A percentile compares a stretch with the other conserved stretches of the same genome.
Conservation (phyloP, 2,888 invertebrate genomes). For the Megalurothrips usitatus region DNA sequence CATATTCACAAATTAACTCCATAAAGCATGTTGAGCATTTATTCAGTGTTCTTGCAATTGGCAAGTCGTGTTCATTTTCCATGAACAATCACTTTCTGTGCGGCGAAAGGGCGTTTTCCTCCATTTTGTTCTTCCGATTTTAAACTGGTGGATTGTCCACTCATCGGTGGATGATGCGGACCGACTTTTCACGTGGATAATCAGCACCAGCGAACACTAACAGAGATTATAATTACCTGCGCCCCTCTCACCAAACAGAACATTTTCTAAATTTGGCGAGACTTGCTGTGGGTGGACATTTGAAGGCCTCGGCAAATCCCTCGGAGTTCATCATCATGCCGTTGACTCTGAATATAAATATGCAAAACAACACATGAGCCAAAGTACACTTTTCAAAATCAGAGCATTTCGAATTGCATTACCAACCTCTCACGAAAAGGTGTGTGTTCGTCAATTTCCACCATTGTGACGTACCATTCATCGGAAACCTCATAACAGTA, state of each 20-base stretch:
- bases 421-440: constrained; percentile 51
- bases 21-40: too few relatives aligned
- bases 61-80: too few relatives aligned
- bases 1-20: too few relatives aligned
- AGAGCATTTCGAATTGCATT: background rate
- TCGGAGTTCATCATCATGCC: constrained; percentile 53
- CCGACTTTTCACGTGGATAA: too few relatives aligned
- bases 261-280: constrained; percentile 8
- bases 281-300: constrained; percentile 43
- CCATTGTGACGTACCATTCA: constrained; percentile 50
- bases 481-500: constrained; percentile 52
- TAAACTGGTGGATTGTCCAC: too few relatives aligned
- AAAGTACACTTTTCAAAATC: background rate
- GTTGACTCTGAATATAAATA: constrained; percentile 46
- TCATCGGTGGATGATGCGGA: too few relatives aligned
- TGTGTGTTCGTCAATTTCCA: constrained; percentile 52
- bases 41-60: too few relatives aligned
- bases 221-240: too few relatives aligned
- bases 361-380: constrained; percentile 31
- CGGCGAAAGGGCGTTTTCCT: too few relatives aligned
- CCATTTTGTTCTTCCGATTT: too few relatives aligned
- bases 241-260: background rate
- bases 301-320: constrained; percentile 49
- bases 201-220: too few relatives aligned
- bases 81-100: too few relatives aligned